Conservation (phyloP, 2,888 invertebrate species). For the Adela reaumurella region DNA sequence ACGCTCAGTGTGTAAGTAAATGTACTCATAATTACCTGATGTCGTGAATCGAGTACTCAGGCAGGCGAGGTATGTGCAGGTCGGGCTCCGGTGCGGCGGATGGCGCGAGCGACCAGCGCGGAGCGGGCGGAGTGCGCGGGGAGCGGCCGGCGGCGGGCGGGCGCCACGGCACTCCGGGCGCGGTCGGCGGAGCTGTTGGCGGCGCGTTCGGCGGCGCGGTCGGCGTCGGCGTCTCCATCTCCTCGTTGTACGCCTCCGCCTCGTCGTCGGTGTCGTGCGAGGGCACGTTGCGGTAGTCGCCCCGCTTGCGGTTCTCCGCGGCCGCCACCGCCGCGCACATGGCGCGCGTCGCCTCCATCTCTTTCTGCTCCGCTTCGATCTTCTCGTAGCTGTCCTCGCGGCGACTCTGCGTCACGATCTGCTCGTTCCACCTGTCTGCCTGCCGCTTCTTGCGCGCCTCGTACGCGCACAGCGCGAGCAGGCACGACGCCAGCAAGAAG, state of each 20-base stretch:
- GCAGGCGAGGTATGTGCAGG: constrained; percentile 63
- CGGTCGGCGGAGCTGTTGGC: constrained; percentile 5
- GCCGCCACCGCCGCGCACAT: constrained; percentile 17
- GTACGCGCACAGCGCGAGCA: constrained; percentile 63
- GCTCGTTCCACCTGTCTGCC: constrained; percentile 49
- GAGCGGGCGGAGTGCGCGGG: background rate
- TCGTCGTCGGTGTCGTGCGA: constrained; percentile 67
- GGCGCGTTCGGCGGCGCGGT: constrained; percentile 25
- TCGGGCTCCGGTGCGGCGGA: constrained; percentile 38
- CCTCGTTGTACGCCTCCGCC: constrained; percentile 40
- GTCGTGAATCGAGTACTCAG: constrained; percentile 36
- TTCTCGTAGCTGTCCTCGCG: constrained; percentile 71
- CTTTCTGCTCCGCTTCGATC: constrained; percentile 68
- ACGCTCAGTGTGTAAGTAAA: too few species aligned
- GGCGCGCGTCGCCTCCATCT: constrained; percentile 32
- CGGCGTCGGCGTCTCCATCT: constrained; percentile 27
- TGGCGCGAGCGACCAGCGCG: constrained; percentile 2
- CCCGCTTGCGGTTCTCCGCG: constrained; percentile 53
- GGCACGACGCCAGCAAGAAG: constrained; percentile 63
- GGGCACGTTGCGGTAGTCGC: constrained; percentile 71
- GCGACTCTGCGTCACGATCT: constrained; percentile 44
- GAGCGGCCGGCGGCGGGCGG: background rate
- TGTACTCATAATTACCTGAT: constrained; percentile 54
- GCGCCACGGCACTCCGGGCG: background rate
- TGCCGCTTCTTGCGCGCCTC: constrained; percentile 61